Evolutionary conservation across 2,797 vertebrate species (phyloP).

Genomic region (Pseudomugil gertrudae): DNA sequence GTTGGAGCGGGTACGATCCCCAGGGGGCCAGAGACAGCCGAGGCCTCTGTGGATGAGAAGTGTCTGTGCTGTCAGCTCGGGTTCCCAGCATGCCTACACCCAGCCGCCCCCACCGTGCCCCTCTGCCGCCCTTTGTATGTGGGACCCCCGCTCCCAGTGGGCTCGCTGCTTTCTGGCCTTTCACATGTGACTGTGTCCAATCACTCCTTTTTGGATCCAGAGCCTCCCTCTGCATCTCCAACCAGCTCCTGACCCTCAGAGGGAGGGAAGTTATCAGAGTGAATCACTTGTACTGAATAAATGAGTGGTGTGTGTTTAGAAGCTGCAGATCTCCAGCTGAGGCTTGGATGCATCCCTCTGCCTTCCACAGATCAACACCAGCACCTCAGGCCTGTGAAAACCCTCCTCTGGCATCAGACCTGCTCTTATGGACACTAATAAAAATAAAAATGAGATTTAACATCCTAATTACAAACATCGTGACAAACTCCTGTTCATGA

Average conservation of each 20-base stretch:
- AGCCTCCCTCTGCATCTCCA: conserved; percentile 67
- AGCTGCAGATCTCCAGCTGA: background rate
- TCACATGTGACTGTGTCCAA: conserved; percentile 86
- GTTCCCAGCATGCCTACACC: conserved; percentile 75
- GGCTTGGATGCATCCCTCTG: background rate
- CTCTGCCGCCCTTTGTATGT: conserved; percentile 78
- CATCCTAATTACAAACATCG: background rate
- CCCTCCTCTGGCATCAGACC: background rate
- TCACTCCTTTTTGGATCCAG: conserved; percentile 70
- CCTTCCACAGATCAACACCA: no score
- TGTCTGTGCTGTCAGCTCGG: conserved; percentile 81
- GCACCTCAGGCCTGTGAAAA: no score
- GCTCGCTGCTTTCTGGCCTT: conserved; percentile 80
- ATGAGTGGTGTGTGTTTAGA: background rate
- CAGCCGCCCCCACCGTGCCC: conserved; percentile 57
- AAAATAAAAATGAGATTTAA: background rate
- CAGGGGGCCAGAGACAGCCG: conserved; percentile 76
- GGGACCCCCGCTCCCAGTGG: conserved; percentile 78
- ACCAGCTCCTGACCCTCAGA: conserved; percentile 58
- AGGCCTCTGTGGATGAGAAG: conserved; percentile 69
- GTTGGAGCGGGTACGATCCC: conserved; percentile 63
- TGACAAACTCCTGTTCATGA: background rate
- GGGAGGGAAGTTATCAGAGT: conserved; percentile 13
- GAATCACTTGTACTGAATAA: conserved; percentile 13
- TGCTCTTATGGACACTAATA: background rate